phyloP scores from a whole-genome alignment of 2,797 vertebrate species.

The Phyllotis vaccarum region DNA sequence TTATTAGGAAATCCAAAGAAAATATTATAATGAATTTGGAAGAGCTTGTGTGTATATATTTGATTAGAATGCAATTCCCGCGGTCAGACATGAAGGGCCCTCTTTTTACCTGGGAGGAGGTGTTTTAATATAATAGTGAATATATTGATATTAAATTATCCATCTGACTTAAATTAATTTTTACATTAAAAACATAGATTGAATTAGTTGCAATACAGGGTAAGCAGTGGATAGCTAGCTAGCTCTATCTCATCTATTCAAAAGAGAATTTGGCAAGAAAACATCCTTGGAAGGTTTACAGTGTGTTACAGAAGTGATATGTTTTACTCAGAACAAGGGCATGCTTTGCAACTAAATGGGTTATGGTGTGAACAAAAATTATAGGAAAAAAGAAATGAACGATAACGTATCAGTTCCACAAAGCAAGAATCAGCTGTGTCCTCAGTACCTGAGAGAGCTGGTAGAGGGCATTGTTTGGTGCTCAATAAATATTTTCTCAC shows the following conservation, averaged over 20 bases:
- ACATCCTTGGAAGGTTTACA: not conserved
- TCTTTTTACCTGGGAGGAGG: not conserved
- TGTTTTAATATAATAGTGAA: not conserved
- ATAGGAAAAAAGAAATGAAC: not conserved
- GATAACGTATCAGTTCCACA: not conserved
- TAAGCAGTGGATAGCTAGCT: not conserved
- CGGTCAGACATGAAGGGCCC: not conserved
- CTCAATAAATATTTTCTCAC: conserved; percentile 32
- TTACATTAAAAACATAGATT: conserved; percentile 36
- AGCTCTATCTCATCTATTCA: not conserved
- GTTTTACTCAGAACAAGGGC: not conserved
- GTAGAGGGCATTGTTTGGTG: not conserved
- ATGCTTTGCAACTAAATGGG: not conserved
- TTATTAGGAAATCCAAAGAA: conserved; percentile 45
- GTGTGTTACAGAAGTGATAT: not conserved
- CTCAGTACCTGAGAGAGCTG: not conserved
- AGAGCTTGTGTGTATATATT: not conserved
- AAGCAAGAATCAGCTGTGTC: not conserved
- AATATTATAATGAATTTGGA: conserved; percentile 2
- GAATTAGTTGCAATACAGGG: not conserved
- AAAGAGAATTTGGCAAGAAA: not conserved
- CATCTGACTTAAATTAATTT: conserved; percentile 47
- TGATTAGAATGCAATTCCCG: conserved; percentile 54
- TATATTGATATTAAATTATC: conserved; percentile 8
- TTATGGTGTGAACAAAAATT: not conserved